Evolutionary conservation across 2,888 invertebrate species (phyloP), one percentile per base, ranked within the genome.

Genomic region (Tenthredo livida): DNA sequence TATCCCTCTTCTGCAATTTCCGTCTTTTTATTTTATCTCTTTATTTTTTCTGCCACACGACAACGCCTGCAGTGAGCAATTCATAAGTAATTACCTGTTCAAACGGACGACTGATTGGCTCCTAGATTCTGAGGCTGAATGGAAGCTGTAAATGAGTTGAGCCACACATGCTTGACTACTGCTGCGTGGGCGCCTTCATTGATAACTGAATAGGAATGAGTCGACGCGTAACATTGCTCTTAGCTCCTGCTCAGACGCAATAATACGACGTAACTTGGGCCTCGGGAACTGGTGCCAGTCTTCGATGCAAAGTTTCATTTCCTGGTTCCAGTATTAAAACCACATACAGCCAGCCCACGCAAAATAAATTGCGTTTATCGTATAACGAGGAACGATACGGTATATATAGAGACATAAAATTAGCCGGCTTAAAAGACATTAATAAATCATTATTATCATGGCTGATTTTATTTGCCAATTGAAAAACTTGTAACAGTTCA

Each of bases 111-210:
- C 70, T 85, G 86, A 85, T 86, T 82, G 84, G 84, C 61, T 82
- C 40, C 84, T 83, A 70, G 47, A 67, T 58, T 85, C 58, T 25
- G 70, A 86, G 86, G 75, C 77, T 85, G 86, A 85, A 86, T 85
- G 83, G 84, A 86, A 86, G 87, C 84, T 80, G 88, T 86, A 88
- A 88, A 88, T 85, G 88, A 87, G 86, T 86, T 72, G 85, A 84
- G 84, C 85, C 86, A 77, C 85, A 21, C 73, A 65, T 50, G 72
- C 82, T 75, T 73, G 40, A 40, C 78, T 58, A 50, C n/a, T 21
- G 37, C 25, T 85, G 87, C 90, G 90, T 90, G 88, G 90, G 90
- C 87, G 90, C 86, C 85, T 89, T 89, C 90, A 90, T 90, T 90
- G 90, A 90, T 90, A 90, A 88, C 88, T 86, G 87, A 88, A 87